Evolutionary conservation across 2,113 vertebrate species (phyloP), one percentile per base, ranked within the genome.

Genomic region (Hippocampus zosterae): DNA sequence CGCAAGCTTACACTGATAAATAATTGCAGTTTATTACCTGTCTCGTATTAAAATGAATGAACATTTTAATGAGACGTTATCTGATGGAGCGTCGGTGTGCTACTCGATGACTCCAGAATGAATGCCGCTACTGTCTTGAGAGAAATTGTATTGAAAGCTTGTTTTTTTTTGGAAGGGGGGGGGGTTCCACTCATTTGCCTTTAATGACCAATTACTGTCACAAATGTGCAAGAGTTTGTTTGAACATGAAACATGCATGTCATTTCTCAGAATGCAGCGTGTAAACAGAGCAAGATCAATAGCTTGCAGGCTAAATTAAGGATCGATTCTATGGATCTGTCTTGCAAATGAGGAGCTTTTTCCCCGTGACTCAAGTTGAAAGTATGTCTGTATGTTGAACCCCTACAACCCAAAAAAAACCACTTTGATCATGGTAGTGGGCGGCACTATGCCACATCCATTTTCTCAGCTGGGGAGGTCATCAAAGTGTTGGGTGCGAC

Each of bases 41-140:
- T 88, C 89, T 91, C 87, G 92, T 93, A 93, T 95, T 94, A 92
- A 91, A 93, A 92, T 84, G 90, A 90, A 94, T 95, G 93, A 92
- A 92, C 93, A 93, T 94, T 92, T 93, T 91, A 91, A 88, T 82
- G 88, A 92, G 89, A 64, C 82, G 83, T 83, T 92, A 87, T 87
- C 89, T 92, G 92, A 92, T 92, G 90, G 91, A 64, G 79, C 79
- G 81, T 87, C 85, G 83, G 88, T 90, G 80, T 87, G 78, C 80
- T 79, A 85, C 79, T 75, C 74, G 85, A 88, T 77, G 71, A 74
- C 84, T 86, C 75, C 56, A 79, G 85, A 70, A 69, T 81, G 71
- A 46, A 68, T 68, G 74, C 75, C 41, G 73, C 62, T 74, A 72
- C 64, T 40, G 42, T 57, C 71, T 61, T 46, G 68, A 57, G 48